phyloP scores from a whole-genome alignment of 2,113 vertebrate genomes.

The Cinclus cinclus region DNA sequence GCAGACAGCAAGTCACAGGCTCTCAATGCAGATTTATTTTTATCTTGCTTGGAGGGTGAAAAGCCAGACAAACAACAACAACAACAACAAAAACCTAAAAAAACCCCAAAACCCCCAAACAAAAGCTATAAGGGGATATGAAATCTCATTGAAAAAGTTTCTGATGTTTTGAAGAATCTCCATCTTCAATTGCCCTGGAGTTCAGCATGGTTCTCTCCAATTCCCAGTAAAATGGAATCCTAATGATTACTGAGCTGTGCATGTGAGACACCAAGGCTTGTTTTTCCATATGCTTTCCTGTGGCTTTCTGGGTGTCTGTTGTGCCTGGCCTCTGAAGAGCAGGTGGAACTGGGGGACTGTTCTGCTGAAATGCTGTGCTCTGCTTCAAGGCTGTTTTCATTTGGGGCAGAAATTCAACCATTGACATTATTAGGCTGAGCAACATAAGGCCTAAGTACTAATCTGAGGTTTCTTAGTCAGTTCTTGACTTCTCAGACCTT shows the following conservation, averaged over 20 bases:
- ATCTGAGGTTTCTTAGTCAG: conserved; percentile 52
- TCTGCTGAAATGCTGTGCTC: neutral
- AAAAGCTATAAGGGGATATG: neutral
- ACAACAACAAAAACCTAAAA: neutral
- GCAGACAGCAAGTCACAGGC: neutral
- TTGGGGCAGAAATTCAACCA: conserved; percentile 8
- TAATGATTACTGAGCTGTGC: neutral
- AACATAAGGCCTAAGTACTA: conserved; percentile 38
- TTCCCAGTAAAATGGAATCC: neutral
- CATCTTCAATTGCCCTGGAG: neutral
- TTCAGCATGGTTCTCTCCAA: neutral
- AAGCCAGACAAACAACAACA: neutral
- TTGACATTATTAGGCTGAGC: conserved; percentile 10
- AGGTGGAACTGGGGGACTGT: neutral
- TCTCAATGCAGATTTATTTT: neutral
- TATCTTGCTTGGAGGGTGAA: neutral
- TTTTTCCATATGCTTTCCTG: neutral
- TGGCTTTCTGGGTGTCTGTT: neutral
- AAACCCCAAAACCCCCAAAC: too few relatives aligned
- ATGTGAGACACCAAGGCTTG: neutral
- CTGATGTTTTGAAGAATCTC: neutral
- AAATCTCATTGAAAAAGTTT: neutral
- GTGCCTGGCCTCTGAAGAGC: neutral
- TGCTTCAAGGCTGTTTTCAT: neutral
- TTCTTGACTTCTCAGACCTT: conserved; percentile 65